These are phyloP conservation scores for Fregetta grallaria DNA, from an alignment of 2,113 vertebrate species.

Conservation along the genomic window DNA sequence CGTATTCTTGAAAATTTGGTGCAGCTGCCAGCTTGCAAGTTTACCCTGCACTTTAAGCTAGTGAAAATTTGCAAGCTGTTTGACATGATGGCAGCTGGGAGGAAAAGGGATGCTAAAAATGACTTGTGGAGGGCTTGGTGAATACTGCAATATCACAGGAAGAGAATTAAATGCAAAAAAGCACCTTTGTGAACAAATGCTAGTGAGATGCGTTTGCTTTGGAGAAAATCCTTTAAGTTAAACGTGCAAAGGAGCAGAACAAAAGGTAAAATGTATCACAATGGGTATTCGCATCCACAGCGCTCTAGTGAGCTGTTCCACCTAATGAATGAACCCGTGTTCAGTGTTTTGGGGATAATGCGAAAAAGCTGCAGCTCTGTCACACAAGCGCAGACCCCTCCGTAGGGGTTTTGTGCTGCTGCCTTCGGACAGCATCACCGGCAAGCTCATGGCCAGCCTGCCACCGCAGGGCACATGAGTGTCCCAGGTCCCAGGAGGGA, in stretches of 20 bases:
- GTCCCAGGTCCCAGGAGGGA: not conserved
- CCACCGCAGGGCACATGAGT: accelerated
- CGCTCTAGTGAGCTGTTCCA: not conserved
- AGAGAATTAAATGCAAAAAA: not conserved
- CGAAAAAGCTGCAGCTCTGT: not conserved
- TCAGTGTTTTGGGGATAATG: not conserved
- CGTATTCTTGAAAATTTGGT: not conserved
- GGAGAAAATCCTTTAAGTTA: not conserved
- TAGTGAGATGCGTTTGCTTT: not conserved
- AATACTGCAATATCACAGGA: not conserved
- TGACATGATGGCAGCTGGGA: not conserved
- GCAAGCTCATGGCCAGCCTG: not conserved
- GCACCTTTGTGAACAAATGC: not conserved
- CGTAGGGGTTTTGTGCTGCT: not conserved
- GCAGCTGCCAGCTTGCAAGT: not conserved
- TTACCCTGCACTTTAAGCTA: not conserved
- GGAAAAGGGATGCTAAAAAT: not conserved
- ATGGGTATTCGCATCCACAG: not conserved
- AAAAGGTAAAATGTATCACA: not conserved
- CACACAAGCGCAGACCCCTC: not conserved
- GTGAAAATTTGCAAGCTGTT: not conserved
- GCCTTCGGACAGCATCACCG: not conserved
- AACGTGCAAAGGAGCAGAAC: not conserved
- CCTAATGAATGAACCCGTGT: not conserved
- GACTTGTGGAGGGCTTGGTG: not conserved